Percentiles rank a stretch among this genome's conserved stretches.
phyloP scores from a whole-genome alignment of 2,113 vertebrate genomes.

The Tragelaphus scriptus region DNA sequence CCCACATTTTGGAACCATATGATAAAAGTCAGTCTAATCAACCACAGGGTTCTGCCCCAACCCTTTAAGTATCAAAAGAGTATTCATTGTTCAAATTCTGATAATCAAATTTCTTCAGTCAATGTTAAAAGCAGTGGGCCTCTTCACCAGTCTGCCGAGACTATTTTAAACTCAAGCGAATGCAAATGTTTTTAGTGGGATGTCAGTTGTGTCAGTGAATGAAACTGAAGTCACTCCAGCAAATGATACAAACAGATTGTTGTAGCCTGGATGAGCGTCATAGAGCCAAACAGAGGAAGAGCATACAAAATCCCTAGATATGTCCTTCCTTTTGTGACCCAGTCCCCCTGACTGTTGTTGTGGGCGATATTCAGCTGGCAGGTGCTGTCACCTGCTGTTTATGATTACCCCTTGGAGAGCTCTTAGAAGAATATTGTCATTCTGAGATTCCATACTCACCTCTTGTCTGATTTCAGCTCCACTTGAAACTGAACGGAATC shows the following conservation, averaged over 20 bases:
- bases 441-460: conserved; percentile 40
- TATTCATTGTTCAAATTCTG: not conserved
- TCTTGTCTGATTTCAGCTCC: conserved; percentile 67
- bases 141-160: not conserved
- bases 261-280: not conserved
- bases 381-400: conserved; percentile 39
- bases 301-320: not conserved
- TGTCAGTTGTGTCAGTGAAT: not conserved
- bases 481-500: conserved; percentile 74
- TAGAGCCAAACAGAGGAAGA: not conserved
- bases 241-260: not conserved
- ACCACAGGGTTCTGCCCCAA: not conserved
- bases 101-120: not conserved
- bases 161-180: conserved; percentile 21
- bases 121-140: not conserved
- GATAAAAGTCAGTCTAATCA: not conserved
- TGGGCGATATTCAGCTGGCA: not conserved
- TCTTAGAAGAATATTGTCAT: conserved; percentile 47
- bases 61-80: not conserved
- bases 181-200: not conserved
- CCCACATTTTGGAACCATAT: not conserved
- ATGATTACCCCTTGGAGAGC: not conserved
- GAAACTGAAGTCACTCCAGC: conserved; percentile 11
- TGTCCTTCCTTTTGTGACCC: not conserved
- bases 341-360: not conserved